phyloP scores from a whole-genome alignment of 37 sponge, comb jelly and placozoan species.

The Petrosia ficiformis region DNA sequence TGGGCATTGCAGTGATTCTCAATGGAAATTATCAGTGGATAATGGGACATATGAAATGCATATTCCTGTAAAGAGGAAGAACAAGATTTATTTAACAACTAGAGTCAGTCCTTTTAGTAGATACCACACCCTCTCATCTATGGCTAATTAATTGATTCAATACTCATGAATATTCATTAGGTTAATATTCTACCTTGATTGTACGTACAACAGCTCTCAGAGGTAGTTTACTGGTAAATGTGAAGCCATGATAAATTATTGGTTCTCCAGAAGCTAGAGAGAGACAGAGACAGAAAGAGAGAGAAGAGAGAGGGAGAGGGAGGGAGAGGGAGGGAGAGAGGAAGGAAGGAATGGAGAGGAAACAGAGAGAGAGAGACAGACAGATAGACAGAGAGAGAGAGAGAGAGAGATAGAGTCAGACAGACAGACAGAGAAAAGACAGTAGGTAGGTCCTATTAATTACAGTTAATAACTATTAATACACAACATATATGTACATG shows the following conservation, averaged over 20 bases:
- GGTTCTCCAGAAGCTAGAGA: conserved; percentile 57
- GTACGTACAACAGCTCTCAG: conserved; percentile 81
- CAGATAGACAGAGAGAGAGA: too few species aligned
- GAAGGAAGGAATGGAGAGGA: too few species aligned
- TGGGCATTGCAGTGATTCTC: conserved; percentile 75
- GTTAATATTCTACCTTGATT: conserved; percentile 57
- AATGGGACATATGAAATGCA: conserved; percentile 61
- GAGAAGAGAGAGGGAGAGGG: background rate
- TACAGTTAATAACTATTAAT: background rate
- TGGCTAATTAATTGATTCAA: too few species aligned
- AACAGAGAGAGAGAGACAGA: conserved; percentile 56
- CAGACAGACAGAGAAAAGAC: too few species aligned
- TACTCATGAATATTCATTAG: background rate
- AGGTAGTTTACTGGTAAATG: conserved; percentile 73
- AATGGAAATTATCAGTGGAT: conserved; percentile 77
- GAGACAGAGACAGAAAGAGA: background rate
- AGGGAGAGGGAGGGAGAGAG: background rate
- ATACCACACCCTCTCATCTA: too few species aligned
- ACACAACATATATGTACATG: background rate
- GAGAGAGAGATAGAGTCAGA: too few species aligned
- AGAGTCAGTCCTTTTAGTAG: too few species aligned
- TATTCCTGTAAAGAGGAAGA: conserved; percentile 58
- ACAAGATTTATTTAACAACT: too few species aligned
- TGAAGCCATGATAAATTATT: conserved; percentile 84
- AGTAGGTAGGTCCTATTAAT: background rate